Evolutionary conservation across 2,888 invertebrate genomes (phyloP).

Genomic region (Coleophora deauratella): DNA sequence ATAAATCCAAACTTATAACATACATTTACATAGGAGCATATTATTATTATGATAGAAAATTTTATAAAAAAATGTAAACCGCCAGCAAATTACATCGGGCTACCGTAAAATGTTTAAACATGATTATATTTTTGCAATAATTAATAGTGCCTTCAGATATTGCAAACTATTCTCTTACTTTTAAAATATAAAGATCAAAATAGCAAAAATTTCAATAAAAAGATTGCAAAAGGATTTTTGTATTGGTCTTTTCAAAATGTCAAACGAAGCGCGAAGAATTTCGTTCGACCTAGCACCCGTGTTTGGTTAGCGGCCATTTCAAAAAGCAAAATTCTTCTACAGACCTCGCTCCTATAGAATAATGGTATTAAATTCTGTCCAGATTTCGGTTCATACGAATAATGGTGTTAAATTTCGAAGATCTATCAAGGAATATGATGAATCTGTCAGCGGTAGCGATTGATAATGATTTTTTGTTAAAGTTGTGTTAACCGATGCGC

Average conservation of each 20-base stretch:
- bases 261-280: conserved; percentile 65
- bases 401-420: conserved; percentile 68
- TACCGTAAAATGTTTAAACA: conserved; percentile 57
- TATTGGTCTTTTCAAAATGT: conserved; percentile 47
- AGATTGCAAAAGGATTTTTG: conserved; percentile 19
- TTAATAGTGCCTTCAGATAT: conserved; percentile 8
- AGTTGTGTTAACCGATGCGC: background rate
- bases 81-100: conserved; percentile 49
- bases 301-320: conserved; percentile 61
- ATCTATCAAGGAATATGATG: conserved; percentile 56
- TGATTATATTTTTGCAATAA: conserved; percentile 50
- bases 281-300: conserved; percentile 42
- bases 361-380: conserved; percentile 55
- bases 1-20: no score
- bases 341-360: conserved; percentile 35
- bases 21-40: no score
- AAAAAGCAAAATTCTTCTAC: conserved; percentile 27
- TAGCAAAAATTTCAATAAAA: background rate
- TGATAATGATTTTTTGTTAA: conserved; percentile 17
- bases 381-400: conserved; percentile 32
- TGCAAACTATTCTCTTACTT: conserved; percentile 13
- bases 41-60: conserved; percentile 15
- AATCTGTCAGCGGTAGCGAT: conserved; percentile 53
- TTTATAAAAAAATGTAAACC: conserved; percentile 37
- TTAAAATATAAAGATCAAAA: conserved; percentile 22